Evolutionary conservation across 2,113 vertebrate species (phyloP).

Genomic region (Catharus minimus): DNA sequence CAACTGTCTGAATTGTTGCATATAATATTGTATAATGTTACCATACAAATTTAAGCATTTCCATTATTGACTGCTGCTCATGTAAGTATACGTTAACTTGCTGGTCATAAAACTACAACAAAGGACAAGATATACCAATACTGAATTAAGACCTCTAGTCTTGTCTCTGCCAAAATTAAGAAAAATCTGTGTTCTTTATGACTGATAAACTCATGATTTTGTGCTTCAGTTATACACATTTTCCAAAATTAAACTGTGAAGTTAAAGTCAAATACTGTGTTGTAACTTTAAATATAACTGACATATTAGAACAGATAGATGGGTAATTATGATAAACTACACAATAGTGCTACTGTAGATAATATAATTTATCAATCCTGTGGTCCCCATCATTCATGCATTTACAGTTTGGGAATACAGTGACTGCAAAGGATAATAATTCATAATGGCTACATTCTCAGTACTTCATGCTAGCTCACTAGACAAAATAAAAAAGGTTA

Average conservation of each 20-base stretch:
- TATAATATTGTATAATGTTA: slow-evolving; percentile 44
- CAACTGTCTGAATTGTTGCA: slow-evolving; percentile 59
- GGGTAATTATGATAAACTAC: slow-evolving; percentile 73
- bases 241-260: slow-evolving; percentile 61
- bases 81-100: slow-evolving; percentile 54
- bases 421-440: slow-evolving; percentile 73
- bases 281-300: slow-evolving; percentile 66
- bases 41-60: slow-evolving; percentile 49
- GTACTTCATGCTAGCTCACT: slow-evolving; percentile 75
- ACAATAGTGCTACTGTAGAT: slow-evolving; percentile 70
- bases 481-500: slow-evolving; percentile 78
- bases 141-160: slow-evolving; percentile 44
- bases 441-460: slow-evolving; percentile 66
- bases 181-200: slow-evolving; percentile 31
- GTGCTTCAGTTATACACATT: slow-evolving; percentile 51
- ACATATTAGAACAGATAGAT: slow-evolving; percentile 67
- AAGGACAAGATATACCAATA: slow-evolving; percentile 41
- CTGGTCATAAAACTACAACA: slow-evolving; percentile 51
- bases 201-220: slow-evolving; percentile 39
- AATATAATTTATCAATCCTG: slow-evolving; percentile 74
- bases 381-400: slow-evolving; percentile 71
- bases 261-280: slow-evolving; percentile 67
- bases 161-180: slow-evolving; percentile 57
- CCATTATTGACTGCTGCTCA: slow-evolving; percentile 49
- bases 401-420: slow-evolving; percentile 71